These are phyloP conservation scores for Anoplopoma fimbria DNA, from an alignment of 2,113 vertebrate species.

Conservation along the genomic window DNA sequence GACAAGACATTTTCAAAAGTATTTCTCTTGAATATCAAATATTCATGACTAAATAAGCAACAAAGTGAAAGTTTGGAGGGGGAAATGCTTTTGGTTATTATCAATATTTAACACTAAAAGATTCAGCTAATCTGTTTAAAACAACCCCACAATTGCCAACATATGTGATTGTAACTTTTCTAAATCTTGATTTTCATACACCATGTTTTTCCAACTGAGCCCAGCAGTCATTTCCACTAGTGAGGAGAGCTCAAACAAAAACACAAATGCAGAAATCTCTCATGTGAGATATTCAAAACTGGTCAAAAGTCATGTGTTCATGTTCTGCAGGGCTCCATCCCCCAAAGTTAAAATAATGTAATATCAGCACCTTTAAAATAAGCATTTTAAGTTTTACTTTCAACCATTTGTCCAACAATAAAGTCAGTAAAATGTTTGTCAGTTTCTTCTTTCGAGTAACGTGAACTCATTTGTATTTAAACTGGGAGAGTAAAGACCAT, in stretches of 20 bases:
- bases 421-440: neutral
- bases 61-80: too few species aligned
- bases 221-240: neutral
- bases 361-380: neutral
- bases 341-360: too few species aligned
- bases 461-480: neutral
- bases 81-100: neutral
- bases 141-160: neutral
- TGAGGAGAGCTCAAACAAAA: neutral
- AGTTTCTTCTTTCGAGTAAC: neutral
- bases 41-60: neutral
- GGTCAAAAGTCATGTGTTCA: too few species aligned
- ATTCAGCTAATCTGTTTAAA: too few species aligned
- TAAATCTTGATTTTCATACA: neutral
- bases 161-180: neutral
- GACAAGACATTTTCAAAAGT: neutral
- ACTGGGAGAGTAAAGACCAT: neutral
- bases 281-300: too few species aligned
- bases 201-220: too few species aligned
- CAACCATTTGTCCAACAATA: neutral
- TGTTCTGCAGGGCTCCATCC: too few species aligned
- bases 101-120: neutral
- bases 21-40: neutral
- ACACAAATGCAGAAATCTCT: slow-evolving; percentile 3
- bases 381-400: neutral